These are phyloP conservation scores for Parauchenoglanis punctatus DNA, from an alignment of 2,797 vertebrate genomes.

Conservation along the genomic window DNA sequence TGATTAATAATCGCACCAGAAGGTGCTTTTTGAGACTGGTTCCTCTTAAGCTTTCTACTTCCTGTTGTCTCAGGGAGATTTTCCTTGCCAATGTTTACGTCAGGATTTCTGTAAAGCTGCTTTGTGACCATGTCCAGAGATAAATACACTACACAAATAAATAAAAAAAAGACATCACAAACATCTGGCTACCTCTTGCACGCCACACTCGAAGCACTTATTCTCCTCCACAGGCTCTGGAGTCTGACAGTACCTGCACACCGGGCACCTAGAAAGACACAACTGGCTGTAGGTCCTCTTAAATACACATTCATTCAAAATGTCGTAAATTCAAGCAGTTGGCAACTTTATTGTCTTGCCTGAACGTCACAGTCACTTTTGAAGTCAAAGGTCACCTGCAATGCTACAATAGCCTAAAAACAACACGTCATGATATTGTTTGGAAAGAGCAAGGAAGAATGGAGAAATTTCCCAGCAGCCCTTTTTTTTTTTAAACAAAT, in stretches of 20 bases:
- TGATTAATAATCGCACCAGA: background rate
- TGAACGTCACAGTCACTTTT: slow-evolving; percentile 13
- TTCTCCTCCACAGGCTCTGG: slow-evolving; percentile 98
- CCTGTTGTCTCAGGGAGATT: background rate
- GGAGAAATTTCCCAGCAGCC: slow-evolving; percentile 41
- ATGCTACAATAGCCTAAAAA: slow-evolving; percentile 43
- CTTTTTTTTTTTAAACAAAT: slow-evolving; percentile 5
- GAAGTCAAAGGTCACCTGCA: slow-evolving; percentile 53
- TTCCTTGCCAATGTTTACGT: background rate
- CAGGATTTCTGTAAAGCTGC: slow-evolving; percentile 9
- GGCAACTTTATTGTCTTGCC: slow-evolving; percentile 23
- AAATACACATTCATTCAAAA: slow-evolving; percentile 19
- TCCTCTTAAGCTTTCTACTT: background rate
- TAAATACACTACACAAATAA: background rate
- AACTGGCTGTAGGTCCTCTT: background rate
- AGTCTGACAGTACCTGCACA: slow-evolving; percentile 97
- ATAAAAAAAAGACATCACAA: background rate
- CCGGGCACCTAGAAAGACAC: slow-evolving; percentile 85
- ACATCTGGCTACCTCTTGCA: slow-evolving; percentile 32
- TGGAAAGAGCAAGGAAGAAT: slow-evolving; percentile 21
- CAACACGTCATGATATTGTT: slow-evolving; percentile 29
- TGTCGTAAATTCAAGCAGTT: background rate
- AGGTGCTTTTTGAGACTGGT: background rate
- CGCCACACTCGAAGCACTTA: slow-evolving; percentile 87
- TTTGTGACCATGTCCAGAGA: background rate